Evolutionary conservation across 1,140 invertebrate species (phyloP).

Genomic region (Drosophila pallidifrons): DNA sequence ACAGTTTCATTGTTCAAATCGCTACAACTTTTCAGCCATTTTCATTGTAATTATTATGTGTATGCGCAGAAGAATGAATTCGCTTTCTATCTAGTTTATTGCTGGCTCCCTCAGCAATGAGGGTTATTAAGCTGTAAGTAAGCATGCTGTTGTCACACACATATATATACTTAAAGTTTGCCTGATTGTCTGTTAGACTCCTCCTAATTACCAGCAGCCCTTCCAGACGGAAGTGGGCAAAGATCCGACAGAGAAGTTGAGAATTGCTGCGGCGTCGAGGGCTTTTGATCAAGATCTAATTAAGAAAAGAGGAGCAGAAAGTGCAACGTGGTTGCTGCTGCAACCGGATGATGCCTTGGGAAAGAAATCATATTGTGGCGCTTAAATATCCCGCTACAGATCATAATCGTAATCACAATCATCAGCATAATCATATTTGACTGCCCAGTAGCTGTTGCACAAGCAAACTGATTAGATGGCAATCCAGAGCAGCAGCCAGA

Average conservation of each 20-base stretch:
- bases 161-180: not conserved
- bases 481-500: conserved; percentile 9
- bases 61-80: not conserved
- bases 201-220: conserved; percentile 32
- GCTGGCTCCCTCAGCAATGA: not conserved
- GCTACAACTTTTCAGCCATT: conserved; percentile 77
- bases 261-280: conserved; percentile 12
- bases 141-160: conserved; percentile 11
- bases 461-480: conserved; percentile 68
- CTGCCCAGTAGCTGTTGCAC: conserved; percentile 59
- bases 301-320: conserved; percentile 35
- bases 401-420: conserved; percentile 53
- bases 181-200: conserved; percentile 4
- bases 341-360: conserved; percentile 20
- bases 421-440: conserved; percentile 33
- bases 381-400: conserved; percentile 49
- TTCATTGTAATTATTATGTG: conserved; percentile 59
- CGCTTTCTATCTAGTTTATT: not conserved
- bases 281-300: conserved; percentile 55
- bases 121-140: conserved; percentile 32
- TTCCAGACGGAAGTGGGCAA: conserved; percentile 30
- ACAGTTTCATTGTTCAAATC: conserved; percentile 71
- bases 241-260: conserved; percentile 6
- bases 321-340: conserved; percentile 2
- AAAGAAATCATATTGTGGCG: conserved; percentile 61